Evolutionary conservation across 2,113 vertebrate species (phyloP), one percentile per base, ranked within the genome.

Genomic region (Ptychochromis oligacanthus): DNA sequence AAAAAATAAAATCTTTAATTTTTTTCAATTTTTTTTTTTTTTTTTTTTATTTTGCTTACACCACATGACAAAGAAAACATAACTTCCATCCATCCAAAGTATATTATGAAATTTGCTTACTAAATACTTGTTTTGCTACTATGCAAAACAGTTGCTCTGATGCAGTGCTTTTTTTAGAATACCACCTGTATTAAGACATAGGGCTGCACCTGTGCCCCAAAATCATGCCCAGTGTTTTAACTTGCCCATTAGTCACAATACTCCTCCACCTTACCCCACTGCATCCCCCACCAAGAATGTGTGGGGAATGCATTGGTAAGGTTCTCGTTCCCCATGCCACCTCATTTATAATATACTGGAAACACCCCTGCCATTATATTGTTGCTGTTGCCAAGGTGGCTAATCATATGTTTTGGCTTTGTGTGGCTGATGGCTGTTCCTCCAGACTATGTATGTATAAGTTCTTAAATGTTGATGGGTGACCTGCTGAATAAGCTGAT

Each of bases 401-500:
- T 83, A 28, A 60, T 79, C 7, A 2, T n/a, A 60, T 87, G 72
- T 62, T 91, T 82, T 31, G 61, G 72, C 83, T 88, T 56, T 22
- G 20, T 5, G 4, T 6, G n/a, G 49, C 26, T 38, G 3, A n/a
- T n/a, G 62, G 20, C 65, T 76, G 46, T 22, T 56, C 67, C 26
- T 81, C 46, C 34, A 24, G 22, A 18, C 54, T 52, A 54, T 82
- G 22, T 59, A 86, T 92, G 78, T 18, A 64, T 72, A 12, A 12
- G n/a, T 57, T 65, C 24, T 78, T 77, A 59, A 80, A 87, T 84
- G 76, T 64, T 64, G 58, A 70, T 55, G 34, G 46, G 40, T 49
- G 55, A 59, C n/a, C 38, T 52, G 28, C 12, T 90, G 76, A 88
- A 88, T 82, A 82, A 70, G 67, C 52, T 38, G 52, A 85, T 31